Percentiles rank a stretch among this genome's conserved stretches.
Evolutionary conservation across 1,140 invertebrate species (phyloP).

Genomic region (Halictus rubicundus): DNA sequence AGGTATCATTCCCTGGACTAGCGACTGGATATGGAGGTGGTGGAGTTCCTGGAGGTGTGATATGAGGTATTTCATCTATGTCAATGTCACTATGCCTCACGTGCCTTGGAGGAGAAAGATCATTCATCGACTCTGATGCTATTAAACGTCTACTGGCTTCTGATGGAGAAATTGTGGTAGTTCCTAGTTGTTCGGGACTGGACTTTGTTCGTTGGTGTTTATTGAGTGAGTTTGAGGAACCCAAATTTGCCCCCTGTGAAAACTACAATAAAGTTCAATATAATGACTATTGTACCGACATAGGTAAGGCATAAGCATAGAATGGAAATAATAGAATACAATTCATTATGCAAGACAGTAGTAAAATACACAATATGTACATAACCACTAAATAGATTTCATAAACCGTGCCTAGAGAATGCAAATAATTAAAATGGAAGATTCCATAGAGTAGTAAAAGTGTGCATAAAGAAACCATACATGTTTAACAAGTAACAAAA

Average conservation of each 20-base stretch:
- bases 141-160: slow-evolving; percentile 81
- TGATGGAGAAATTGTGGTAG: slow-evolving; percentile 76
- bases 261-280: slow-evolving; percentile 65
- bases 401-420: too few relatives aligned
- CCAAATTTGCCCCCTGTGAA: slow-evolving; percentile 75
- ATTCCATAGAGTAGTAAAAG: background rate
- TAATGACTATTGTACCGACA: background rate
- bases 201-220: slow-evolving; percentile 87
- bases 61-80: slow-evolving; percentile 71
- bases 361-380: slow-evolving; percentile 11
- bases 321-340: background rate
- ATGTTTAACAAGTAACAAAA: background rate
- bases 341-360: slow-evolving; percentile 4
- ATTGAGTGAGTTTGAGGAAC: slow-evolving; percentile 70
- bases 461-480: slow-evolving; percentile 6
- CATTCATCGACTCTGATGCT: slow-evolving; percentile 84
- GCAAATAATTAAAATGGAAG: background rate
- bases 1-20: slow-evolving; percentile 69
- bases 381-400: background rate
- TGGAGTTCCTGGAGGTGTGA: slow-evolving; percentile 91
- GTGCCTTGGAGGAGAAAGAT: slow-evolving; percentile 79
- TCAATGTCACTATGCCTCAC: slow-evolving; percentile 67
- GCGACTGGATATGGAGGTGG: slow-evolving; percentile 89
- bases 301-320: background rate
- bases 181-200: slow-evolving; percentile 84